These are phyloP conservation scores for Marisa cornuarietis DNA, from an alignment of 1,140 invertebrate species.

Conservation along the genomic window DNA sequence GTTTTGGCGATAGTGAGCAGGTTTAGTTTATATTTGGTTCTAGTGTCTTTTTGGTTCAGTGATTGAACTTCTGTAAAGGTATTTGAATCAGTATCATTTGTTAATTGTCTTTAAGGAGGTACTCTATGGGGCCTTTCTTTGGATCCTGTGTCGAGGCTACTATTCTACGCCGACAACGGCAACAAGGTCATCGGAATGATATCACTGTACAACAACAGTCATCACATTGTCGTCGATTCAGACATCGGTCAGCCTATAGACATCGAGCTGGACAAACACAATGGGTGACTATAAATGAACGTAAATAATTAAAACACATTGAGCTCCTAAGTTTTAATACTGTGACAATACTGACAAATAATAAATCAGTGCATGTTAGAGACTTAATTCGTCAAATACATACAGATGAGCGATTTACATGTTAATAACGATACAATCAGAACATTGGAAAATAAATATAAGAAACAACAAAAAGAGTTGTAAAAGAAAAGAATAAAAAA, in stretches of 20 bases:
- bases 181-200: slow-evolving; percentile 45
- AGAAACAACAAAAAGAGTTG: too few relatives aligned
- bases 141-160: slow-evolving; percentile 35
- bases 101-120: not conserved
- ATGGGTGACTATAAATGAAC: slow-evolving; percentile 27
- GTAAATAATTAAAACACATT: too few relatives aligned
- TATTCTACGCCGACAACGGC: slow-evolving; percentile 54
- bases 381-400: too few relatives aligned
- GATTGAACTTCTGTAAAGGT: not conserved
- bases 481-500: too few relatives aligned
- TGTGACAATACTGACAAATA: too few relatives aligned
- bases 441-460: too few relatives aligned
- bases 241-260: slow-evolving; percentile 90
- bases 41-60: not conserved
- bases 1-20: too few relatives aligned
- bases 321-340: too few relatives aligned
- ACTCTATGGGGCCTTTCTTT: slow-evolving; percentile 41
- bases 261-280: slow-evolving; percentile 89
- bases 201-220: slow-evolving; percentile 36
- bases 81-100: not conserved
- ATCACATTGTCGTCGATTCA: slow-evolving; percentile 82
- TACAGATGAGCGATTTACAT: too few relatives aligned
- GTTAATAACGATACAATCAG: too few relatives aligned
- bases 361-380: too few relatives aligned
- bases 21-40: too few relatives aligned